Conservation (phyloP, 1,140 invertebrate genomes). For the Carposina sasakii region DNA sequence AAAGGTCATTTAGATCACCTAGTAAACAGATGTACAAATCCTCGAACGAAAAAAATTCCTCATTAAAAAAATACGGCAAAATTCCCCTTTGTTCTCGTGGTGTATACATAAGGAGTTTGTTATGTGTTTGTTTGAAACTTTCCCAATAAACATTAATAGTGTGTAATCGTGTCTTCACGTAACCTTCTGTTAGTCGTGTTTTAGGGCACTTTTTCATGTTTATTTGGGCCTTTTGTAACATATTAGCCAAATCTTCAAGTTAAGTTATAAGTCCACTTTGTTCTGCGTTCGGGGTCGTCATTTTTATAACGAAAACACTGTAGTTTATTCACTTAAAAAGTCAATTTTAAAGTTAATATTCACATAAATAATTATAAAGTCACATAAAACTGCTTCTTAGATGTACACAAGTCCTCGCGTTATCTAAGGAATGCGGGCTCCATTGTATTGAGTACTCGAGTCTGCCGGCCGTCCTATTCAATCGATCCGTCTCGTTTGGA, state of each 20-base stretch:
- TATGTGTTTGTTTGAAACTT: not conserved
- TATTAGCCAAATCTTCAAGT: not conserved
- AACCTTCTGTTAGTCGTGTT: not conserved
- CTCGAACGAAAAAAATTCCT: slow-evolving; percentile 14
- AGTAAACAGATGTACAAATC: slow-evolving; percentile 16
- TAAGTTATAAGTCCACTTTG: not conserved
- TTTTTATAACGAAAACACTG: not conserved
- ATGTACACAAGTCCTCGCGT: too few species aligned
- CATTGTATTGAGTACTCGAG: too few species aligned
- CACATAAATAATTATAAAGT: too few species aligned
- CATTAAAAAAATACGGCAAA: not conserved
- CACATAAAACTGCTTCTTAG: too few species aligned
- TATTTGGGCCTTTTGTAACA: not conserved
- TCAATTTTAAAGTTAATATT: not conserved
- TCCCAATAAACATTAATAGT: not conserved
- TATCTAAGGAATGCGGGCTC: too few species aligned
- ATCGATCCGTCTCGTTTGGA: too few species aligned
- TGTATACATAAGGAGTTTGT: not conserved
- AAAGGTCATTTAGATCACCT: slow-evolving; percentile 12
- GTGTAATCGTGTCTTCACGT: not conserved
- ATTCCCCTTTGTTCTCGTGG: not conserved
- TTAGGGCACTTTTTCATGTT: not conserved
- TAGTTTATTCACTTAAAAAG: not conserved
- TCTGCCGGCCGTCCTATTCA: too few species aligned
- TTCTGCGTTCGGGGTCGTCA: not conserved